These are phyloP conservation scores for Neomicropteryx cornuta DNA, from an alignment of 1,140 invertebrate genomes.

Conservation along the genomic window DNA sequence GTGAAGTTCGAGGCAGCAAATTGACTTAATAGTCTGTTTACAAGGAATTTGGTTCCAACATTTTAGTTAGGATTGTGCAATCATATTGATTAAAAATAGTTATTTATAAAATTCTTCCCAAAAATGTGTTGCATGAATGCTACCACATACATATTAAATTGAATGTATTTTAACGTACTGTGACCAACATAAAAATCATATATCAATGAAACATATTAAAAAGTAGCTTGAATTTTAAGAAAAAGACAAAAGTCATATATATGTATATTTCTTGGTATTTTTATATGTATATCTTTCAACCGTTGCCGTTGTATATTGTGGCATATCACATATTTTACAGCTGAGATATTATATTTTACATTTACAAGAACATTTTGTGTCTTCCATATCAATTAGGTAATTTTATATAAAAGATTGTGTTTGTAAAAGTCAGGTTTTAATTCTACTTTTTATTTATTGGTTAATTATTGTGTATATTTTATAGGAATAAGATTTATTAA, in stretches of 20 bases:
- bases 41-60: not conserved
- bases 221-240: not conserved
- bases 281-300: not conserved
- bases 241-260: conserved; percentile 6
- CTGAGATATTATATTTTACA: conserved; percentile 14
- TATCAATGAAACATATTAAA: not conserved
- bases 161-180: not conserved
- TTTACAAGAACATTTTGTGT: conserved; percentile 15
- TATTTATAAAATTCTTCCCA: not conserved
- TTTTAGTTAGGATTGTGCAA: not conserved
- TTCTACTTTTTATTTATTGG: conserved; percentile 14
- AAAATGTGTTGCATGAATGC: conserved; percentile 6
- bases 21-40: not conserved
- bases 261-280: conserved; percentile 14
- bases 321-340: conserved; percentile 16
- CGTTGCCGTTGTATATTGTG: conserved; percentile 14
- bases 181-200: not conserved
- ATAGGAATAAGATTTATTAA: conserved; percentile 20
- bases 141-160: conserved; percentile 7
- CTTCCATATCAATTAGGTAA: conserved; percentile 17
- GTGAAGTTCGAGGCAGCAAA: not conserved
- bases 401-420: conserved; percentile 16
- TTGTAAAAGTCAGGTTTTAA: too few species aligned
- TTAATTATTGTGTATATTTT: conserved; percentile 24
- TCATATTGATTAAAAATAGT: not conserved